Evolutionary conservation across 92 coral and sea anemone species (phyloP).

Genomic region (Virgularia gustaviana): DNA sequence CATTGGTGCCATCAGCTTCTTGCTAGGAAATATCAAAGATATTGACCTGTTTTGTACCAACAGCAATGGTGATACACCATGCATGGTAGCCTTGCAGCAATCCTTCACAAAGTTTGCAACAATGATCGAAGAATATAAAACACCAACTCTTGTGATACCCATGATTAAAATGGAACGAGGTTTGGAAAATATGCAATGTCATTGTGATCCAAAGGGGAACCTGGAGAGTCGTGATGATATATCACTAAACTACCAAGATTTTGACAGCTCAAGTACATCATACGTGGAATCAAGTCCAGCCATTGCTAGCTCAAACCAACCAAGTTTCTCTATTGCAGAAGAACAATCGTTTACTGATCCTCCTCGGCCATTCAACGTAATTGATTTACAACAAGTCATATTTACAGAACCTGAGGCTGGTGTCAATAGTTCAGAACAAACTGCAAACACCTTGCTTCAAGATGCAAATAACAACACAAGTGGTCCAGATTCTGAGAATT

Average conservation of each 20-base stretch:
- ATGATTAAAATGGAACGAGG: constrained; percentile 19
- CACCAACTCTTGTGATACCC: not conserved
- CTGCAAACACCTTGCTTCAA: not conserved
- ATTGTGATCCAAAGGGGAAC: not conserved
- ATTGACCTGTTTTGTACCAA: not conserved
- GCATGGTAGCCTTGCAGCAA: constrained; percentile 17
- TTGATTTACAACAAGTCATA: constrained; percentile 15
- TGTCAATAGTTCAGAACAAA: not conserved
- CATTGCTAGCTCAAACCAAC: not conserved
- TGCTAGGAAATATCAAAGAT: not conserved
- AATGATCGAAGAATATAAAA: constrained; percentile 14
- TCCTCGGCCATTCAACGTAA: not conserved
- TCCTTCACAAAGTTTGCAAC: constrained; percentile 11
- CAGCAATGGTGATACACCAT: constrained; percentile 11
- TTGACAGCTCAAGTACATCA: not conserved
- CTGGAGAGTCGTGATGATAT: not conserved
- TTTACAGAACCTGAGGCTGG: no score
- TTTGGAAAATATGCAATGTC: constrained; percentile 1
- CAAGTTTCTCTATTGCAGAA: not conserved
- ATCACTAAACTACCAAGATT: not conserved
- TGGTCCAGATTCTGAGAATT: not conserved
- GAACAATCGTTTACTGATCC: constrained; percentile 22
- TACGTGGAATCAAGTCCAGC: not conserved
- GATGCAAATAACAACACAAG: not conserved
- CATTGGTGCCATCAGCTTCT: not conserved